Base-by-base conservation (phyloP, 2,797 vertebrate species). In the Phrynocephalus vlangalii region DNA sequence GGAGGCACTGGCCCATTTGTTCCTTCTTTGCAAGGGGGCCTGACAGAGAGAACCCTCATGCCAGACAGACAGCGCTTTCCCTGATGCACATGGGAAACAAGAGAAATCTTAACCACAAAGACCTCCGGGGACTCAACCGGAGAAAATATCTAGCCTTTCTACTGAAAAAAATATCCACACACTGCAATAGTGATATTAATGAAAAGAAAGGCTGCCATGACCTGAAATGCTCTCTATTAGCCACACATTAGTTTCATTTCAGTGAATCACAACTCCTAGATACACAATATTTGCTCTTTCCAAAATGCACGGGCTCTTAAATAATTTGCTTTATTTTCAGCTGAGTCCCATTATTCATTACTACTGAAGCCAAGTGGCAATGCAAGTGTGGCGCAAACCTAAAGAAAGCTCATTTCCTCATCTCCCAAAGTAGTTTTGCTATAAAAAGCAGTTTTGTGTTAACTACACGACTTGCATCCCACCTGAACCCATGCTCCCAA, bases 311-410 rank as follows among this genome's bases (percentile, higher is more conserved):
- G 0, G 38, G 68, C 87, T 89, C 75, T 71, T 16, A 79, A 24
- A 75, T 77, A 44, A 82, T 79, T 93, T 90, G 1, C 87, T 84
- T 68, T 91, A 86, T 89, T 82, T 84, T 83, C 33, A 24, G 86
- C 70, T 91, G 87, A 88, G 88, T 83, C 56, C 91, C 84, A 81
- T 68, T 87, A 89, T 81, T 91, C 88, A 85, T 84, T 71, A 84
- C 90, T 15, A 66, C 78, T 94, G 84, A 92, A 87, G 28, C 66
- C 33, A 79, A 90, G 52, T 70, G 18, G 28, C 67, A 63, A 56
- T 38, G 48, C 11, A 72, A 44, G 2, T 26, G 24, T n/a, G 79
- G 67, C 90, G 84, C 90, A 48, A 90, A 33, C 68, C 28, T 81
- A 88, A 85, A 77, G 86, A 75, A 72, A 67, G 52, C 9, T 56